phyloP scores from a whole-genome alignment of 2,888 invertebrate genomes.

The Catocala sponsa region DNA sequence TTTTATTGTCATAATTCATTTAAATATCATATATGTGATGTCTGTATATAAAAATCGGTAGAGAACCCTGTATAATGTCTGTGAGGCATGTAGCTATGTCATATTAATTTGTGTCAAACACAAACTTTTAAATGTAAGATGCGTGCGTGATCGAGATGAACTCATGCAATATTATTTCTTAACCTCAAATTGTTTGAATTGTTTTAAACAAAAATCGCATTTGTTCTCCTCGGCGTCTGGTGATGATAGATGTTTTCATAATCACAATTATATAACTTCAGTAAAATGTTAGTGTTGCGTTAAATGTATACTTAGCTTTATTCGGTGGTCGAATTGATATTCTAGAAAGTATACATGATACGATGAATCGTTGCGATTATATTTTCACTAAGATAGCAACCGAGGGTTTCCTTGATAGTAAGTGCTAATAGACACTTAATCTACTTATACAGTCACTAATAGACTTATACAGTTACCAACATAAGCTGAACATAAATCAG shows the following conservation, averaged over 20 bases:
- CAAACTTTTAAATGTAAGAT: conserved; percentile 46
- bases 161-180: conserved; percentile 6
- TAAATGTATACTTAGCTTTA: background rate
- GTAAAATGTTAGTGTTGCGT: conserved; percentile 27
- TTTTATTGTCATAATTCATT: conserved; percentile 4
- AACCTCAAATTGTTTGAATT: background rate
- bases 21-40: conserved; percentile 29
- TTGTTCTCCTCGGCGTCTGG: conserved; percentile 41
- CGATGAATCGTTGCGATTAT: background rate
- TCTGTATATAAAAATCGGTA: conserved; percentile 21
- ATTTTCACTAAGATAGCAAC: too few species aligned
- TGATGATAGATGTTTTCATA: conserved; percentile 53
- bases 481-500: too few species aligned
- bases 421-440: too few species aligned
- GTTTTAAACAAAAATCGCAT: conserved; percentile 22
- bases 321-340: background rate
- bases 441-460: too few species aligned
- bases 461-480: too few species aligned
- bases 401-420: too few species aligned
- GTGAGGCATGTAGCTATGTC: conserved; percentile 53
- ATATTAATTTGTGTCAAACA: conserved; percentile 66
- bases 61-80: conserved; percentile 37
- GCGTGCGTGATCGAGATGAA: conserved; percentile 37
- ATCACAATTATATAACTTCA: conserved; percentile 55
- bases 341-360: background rate